These are phyloP conservation scores for Drosophila sordidula DNA, from an alignment of 2,888 invertebrate genomes.

Conservation along the genomic window DNA sequence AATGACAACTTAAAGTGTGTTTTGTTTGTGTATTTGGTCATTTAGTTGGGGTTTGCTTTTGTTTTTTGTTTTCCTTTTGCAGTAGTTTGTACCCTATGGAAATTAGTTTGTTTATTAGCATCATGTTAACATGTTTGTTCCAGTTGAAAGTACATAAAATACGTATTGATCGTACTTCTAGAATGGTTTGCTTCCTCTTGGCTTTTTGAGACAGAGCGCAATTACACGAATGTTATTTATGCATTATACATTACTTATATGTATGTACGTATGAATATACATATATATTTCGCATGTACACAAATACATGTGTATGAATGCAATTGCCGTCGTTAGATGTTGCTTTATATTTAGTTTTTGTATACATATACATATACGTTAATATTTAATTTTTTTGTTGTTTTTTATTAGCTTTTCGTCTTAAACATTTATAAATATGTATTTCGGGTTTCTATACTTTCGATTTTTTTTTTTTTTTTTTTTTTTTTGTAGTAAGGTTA, in stretches of 20 bases:
- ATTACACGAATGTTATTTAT: constrained; percentile 13
- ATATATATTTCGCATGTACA: background rate
- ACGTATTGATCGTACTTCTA: constrained; percentile 12
- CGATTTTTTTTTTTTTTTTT: constrained; percentile 15
- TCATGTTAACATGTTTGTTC: constrained; percentile 11
- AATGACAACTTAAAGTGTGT: constrained; percentile 46
- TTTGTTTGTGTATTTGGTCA: constrained; percentile 52
- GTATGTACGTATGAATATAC: constrained; percentile 6
- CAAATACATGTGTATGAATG: constrained; percentile 14
- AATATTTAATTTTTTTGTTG: constrained; percentile 20
- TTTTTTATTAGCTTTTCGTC: constrained; percentile 48
- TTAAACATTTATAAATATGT: constrained; percentile 71
- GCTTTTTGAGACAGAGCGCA: constrained; percentile 1
- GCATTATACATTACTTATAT: constrained; percentile 10
- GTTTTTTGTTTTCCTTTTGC: background rate
- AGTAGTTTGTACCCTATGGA: constrained; percentile 43
- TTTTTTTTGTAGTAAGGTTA: constrained; percentile 35
- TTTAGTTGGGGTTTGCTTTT: constrained; percentile 20
- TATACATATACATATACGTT: constrained; percentile 20
- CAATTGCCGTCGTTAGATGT: constrained; percentile 10
- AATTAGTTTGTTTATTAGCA: constrained; percentile 24
- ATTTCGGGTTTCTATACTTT: constrained; percentile 39
- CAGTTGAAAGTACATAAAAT: constrained; percentile 43
- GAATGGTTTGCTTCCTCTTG: background rate
- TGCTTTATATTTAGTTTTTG: constrained; percentile 20